phyloP scores from a whole-genome alignment of 2,113 vertebrate species.

The Macroglossus sobrinus region DNA sequence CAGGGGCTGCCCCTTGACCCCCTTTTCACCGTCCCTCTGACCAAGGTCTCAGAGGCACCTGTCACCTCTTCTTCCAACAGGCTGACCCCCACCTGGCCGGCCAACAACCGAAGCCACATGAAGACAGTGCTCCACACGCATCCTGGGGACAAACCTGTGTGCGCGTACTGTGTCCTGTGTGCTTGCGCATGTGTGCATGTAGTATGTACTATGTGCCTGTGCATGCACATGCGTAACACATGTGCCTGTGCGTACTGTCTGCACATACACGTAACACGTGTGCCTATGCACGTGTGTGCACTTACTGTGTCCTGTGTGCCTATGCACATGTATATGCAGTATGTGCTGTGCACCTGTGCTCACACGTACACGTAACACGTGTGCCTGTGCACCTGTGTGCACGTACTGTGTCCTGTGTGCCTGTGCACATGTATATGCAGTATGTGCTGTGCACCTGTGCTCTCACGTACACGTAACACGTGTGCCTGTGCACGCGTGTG shows the following conservation, averaged over 20 bases:
- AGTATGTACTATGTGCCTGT: no score
- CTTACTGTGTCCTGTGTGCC: no score
- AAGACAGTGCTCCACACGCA: rapidly evolving
- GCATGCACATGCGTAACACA: no score
- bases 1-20: neutral
- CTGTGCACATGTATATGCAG: neutral
- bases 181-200: no score
- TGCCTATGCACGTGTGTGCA: rapidly evolving
- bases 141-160: neutral
- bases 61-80: neutral
- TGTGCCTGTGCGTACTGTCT: no score
- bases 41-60: neutral
- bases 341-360: rapidly evolving
- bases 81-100: no score
- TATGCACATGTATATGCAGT: neutral
- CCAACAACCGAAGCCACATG: neutral
- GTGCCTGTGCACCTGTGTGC: rapidly evolving
- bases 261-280: no score
- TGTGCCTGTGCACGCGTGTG: no score
- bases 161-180: no score
- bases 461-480: no score
- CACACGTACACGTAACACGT: no score
- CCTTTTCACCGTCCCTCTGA: neutral
- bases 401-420: no score
- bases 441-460: rapidly evolving